These are phyloP conservation scores for Nomada ferruginata DNA, from an alignment of 2,888 invertebrate genomes.

Conservation along the genomic window DNA sequence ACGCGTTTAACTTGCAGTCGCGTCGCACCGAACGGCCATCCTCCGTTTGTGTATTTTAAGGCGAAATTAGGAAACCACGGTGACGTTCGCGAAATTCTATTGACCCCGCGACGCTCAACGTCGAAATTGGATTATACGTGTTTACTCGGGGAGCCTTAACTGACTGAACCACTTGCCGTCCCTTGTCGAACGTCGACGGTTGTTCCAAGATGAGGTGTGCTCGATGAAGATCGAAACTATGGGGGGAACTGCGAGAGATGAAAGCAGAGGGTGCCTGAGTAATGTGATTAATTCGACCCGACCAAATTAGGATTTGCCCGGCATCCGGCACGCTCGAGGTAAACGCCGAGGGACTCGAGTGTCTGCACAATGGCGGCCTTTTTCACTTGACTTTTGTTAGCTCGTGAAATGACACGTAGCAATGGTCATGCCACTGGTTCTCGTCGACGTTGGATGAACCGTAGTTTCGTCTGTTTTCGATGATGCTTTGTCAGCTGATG, in stretches of 20 bases:
- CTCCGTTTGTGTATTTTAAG: conserved; percentile 65
- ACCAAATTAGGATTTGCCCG: conserved; percentile 55
- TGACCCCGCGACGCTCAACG: conserved; percentile 68
- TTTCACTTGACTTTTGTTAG: conserved; percentile 25
- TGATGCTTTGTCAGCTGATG: conserved; percentile 38
- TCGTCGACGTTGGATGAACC: conserved; percentile 37
- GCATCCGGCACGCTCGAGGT: conserved; percentile 29
- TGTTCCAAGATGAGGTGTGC: conserved; percentile 70
- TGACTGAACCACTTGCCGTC: conserved; percentile 68
- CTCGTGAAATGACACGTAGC: conserved; percentile 2
- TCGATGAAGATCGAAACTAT: conserved; percentile 66
- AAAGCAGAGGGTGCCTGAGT: conserved; percentile 22
- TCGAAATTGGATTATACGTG: conserved; percentile 78
- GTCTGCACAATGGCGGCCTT: neutral
- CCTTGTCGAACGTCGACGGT: conserved; percentile 67
- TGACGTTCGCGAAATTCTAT: conserved; percentile 73
- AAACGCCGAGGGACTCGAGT: conserved; percentile 51
- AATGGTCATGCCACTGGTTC: conserved; percentile 7
- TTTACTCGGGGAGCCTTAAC: conserved; percentile 76
- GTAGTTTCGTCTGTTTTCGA: conserved; percentile 2
- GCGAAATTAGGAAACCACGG: conserved; percentile 65
- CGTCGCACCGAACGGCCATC: neutral
- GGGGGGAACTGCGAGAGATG: neutral
- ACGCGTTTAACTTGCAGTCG: conserved; percentile 27
- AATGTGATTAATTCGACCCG: conserved; percentile 58